These are phyloP conservation scores for Myotis brandtii DNA, from an alignment of 2,113 vertebrate genomes.

Conservation along the genomic window DNA sequence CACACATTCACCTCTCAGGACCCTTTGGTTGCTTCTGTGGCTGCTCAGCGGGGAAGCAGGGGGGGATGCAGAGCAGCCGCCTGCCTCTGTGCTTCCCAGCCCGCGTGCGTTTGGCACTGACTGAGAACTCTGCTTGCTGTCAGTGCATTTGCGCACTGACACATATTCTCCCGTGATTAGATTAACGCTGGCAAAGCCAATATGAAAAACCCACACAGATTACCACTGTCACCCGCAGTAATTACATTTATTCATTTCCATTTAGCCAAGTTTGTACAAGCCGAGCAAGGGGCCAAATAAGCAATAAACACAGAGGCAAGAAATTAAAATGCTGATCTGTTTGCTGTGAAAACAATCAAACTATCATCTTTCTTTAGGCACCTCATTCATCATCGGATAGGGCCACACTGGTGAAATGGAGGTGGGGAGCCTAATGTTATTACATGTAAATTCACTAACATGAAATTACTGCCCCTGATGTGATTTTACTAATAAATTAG, in stretches of 20 bases:
- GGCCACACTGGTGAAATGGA: conserved; percentile 88
- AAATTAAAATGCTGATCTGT: conserved; percentile 95
- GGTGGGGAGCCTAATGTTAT: conserved; percentile 89
- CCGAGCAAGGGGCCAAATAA: conserved; percentile 92
- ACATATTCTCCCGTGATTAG: conserved; percentile 91
- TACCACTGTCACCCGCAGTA: conserved; percentile 93
- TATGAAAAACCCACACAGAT: conserved; percentile 93
- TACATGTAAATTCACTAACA: conserved; percentile 95
- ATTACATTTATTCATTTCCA: conserved; percentile 97
- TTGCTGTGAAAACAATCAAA: conserved; percentile 94
- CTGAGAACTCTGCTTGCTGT: conserved; percentile 88
- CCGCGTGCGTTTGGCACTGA: conserved; percentile 79
- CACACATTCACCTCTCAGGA: neutral
- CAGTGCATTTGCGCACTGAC: conserved; percentile 89
- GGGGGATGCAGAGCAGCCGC: neutral
- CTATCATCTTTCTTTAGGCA: conserved; percentile 93
- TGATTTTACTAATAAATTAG: conserved; percentile 94
- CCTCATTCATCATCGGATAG: conserved; percentile 91
- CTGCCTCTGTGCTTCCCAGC: conserved; percentile 64
- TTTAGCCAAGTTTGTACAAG: conserved; percentile 94
- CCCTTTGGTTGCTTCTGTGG: neutral
- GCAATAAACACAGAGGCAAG: conserved; percentile 94
- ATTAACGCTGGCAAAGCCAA: conserved; percentile 92
- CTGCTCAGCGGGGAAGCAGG: neutral
- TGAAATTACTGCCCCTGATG: conserved; percentile 93